Conservation (phyloP, 1,140 invertebrate genomes). For the Megalonaias nervosa region DNA sequence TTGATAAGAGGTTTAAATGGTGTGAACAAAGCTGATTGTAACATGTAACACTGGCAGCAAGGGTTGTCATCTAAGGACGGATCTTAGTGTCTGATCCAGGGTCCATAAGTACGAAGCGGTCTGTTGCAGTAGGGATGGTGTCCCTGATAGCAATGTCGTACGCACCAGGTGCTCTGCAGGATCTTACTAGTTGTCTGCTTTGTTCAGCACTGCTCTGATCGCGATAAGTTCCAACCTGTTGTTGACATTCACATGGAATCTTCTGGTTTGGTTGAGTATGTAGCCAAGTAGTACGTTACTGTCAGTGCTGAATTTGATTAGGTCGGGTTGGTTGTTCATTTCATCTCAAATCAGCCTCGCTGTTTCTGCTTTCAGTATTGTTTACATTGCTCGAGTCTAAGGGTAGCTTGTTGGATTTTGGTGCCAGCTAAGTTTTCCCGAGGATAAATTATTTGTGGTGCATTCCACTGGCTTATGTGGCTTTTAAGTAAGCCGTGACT, state of each 20-base stretch:
- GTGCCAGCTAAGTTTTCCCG: conserved; percentile 32
- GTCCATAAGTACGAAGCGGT: conserved; percentile 13
- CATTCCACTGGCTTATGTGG: not conserved
- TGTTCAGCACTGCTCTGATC: not conserved
- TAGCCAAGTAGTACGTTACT: conserved; percentile 14
- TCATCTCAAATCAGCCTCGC: conserved; percentile 8
- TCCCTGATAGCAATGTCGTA: not conserved
- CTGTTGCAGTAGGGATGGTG: conserved; percentile 1
- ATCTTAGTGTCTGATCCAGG: conserved; percentile 29
- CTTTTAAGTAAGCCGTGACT: conserved; percentile 2
- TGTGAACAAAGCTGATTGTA: not conserved
- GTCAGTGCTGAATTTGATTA: conserved; percentile 31
- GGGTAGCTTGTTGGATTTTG: conserved; percentile 33
- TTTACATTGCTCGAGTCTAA: conserved; percentile 36
- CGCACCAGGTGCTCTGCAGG: too few relatives aligned
- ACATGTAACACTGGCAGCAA: conserved; percentile 2
- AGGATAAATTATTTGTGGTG: not conserved
- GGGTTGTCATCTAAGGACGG: not conserved
- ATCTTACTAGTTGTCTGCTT: not conserved
- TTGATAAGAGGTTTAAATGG: conserved; percentile 25
- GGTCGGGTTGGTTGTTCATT: conserved; percentile 1
- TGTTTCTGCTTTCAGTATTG: conserved; percentile 7
- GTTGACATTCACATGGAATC: not conserved
- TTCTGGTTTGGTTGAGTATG: not conserved
- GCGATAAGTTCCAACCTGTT: conserved; percentile 22